phyloP scores from a whole-genome alignment of 2,888 invertebrate genomes.

The Eudasyphora cyanicolor region DNA sequence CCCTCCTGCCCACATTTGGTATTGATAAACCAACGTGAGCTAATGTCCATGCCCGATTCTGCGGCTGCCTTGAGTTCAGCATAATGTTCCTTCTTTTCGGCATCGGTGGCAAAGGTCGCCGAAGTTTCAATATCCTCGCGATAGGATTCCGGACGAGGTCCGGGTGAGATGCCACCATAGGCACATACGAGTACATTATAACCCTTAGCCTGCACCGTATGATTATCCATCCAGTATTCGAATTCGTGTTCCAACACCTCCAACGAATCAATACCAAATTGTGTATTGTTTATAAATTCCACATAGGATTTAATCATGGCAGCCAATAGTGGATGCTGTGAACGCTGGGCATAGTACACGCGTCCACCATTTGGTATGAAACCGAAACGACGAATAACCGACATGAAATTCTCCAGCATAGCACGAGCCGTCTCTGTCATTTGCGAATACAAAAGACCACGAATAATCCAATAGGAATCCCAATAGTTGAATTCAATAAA shows the following conservation, averaged over 20 bases:
- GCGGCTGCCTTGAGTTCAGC: conserved; percentile 93
- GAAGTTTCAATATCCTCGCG: conserved; percentile 86
- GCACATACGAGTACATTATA: conserved; percentile 86
- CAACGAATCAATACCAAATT: conserved; percentile 85
- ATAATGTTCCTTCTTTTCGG: conserved; percentile 85
- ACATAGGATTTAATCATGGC: conserved; percentile 91
- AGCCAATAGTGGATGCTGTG: conserved; percentile 89
- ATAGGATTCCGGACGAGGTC: conserved; percentile 96
- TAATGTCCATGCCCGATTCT: conserved; percentile 98
- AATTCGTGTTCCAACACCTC: conserved; percentile 88
- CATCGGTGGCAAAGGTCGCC: conserved; percentile 81
- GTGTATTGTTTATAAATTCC: conserved; percentile 85
- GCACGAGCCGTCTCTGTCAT: conserved; percentile 90
- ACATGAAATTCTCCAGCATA: conserved; percentile 92
- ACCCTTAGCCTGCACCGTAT: conserved; percentile 84
- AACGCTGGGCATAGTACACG: conserved; percentile 91
- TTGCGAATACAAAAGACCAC: conserved; percentile 91
- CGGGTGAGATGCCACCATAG: conserved; percentile 88
- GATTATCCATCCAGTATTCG: conserved; percentile 90
- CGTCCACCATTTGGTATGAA: conserved; percentile 96
- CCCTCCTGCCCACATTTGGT: conserved; percentile 86
- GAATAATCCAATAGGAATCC: conserved; percentile 97
- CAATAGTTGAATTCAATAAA: conserved; percentile 95
- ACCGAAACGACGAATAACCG: conserved; percentile 88
- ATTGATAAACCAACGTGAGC: conserved; percentile 91